A percentile compares a stretch with the other conserved stretches of the same genome.
These are phyloP conservation scores for Gambusia yucatana DNA, from an alignment of 2,797 vertebrate genomes.

Conservation along the genomic window DNA sequence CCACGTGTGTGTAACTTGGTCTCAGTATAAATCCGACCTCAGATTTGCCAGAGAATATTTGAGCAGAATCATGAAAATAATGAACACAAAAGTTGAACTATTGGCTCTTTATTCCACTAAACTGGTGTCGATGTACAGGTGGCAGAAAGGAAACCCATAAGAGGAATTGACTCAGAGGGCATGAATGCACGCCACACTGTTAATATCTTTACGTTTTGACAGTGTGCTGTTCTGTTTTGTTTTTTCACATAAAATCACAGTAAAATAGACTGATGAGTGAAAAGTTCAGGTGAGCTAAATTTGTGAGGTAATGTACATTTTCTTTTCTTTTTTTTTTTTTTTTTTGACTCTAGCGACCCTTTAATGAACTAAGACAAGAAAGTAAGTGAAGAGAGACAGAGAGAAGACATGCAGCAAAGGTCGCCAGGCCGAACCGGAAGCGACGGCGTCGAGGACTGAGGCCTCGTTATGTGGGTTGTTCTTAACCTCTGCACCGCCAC, in stretches of 20 bases:
- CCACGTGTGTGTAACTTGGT: not conserved
- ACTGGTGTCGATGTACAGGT: not conserved
- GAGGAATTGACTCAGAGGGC: not conserved
- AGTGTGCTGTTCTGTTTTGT: not conserved
- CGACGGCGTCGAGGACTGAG: too few species aligned
- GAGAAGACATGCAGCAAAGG: too few species aligned
- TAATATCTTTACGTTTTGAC: not conserved
- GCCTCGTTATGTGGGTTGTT: too few species aligned
- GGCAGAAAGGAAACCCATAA: not conserved
- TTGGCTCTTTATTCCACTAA: not conserved
- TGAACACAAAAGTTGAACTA: not conserved
- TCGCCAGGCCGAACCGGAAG: too few species aligned
- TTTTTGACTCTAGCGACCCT: too few species aligned
- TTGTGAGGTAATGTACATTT: not conserved
- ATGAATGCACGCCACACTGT: not conserved
- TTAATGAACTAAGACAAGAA: too few species aligned
- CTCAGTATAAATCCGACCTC: not conserved
- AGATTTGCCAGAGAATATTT: not conserved
- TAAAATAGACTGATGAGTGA: not conserved
- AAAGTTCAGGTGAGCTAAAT: not conserved
- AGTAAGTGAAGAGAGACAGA: too few species aligned
- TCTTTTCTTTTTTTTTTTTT: not conserved
- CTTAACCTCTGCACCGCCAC: too few species aligned
- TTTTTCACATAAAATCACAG: not conserved
- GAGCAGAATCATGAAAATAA: not conserved